Evolutionary conservation across 2,888 invertebrate species (phyloP), one percentile per base, ranked within the genome.

Genomic region (Mylabris sibirica): DNA sequence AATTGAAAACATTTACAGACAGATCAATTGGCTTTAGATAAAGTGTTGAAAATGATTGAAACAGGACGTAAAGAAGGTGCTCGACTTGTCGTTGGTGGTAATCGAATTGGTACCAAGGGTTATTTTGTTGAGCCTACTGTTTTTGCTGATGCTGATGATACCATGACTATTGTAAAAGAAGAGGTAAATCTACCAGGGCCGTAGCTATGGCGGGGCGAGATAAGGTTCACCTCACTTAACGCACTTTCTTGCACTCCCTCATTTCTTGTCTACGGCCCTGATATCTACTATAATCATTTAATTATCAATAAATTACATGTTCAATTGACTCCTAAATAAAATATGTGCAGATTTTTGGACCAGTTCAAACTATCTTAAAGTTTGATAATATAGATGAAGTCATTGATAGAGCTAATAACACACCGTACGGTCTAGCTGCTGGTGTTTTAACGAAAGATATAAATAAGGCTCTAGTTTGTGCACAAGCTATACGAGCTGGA

Each of bases 341-440:
- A 30, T n/a, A n/a, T n/a, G 8, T 30, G 30, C 1, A 30, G 93
- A 96, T 97, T 76, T 96, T 97, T 82, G 96, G 96, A 0, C 96
- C 96, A 0, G 96, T 96, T 0, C 95, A 95, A 84, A 90, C 90
- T 65, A 94, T 96, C 76, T 86, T 96, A 49, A 94, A 94, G 83
- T 96, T 96, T 79, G 90, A 91, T 53, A 90, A 90, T 0, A 79
- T 93, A 60, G 91, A 92, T 1, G 96, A 97, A 84, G 93, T 92
- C 1, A 90, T 96, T 66, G 91, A 93, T 71, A 88, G 95, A 74
- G 93, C 95, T 9, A 97, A 97, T 82, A 86, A 89, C 72, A 93
- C 95, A 0, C 86, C 84, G 49, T 97, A 93, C 78, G 96, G 96
- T 20, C 87, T 97, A 41, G 94, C 94, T 0, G 92, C 96, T 24